Evolutionary conservation across 1,140 invertebrate species (phyloP).

Genomic region (Gerris buenoi): DNA sequence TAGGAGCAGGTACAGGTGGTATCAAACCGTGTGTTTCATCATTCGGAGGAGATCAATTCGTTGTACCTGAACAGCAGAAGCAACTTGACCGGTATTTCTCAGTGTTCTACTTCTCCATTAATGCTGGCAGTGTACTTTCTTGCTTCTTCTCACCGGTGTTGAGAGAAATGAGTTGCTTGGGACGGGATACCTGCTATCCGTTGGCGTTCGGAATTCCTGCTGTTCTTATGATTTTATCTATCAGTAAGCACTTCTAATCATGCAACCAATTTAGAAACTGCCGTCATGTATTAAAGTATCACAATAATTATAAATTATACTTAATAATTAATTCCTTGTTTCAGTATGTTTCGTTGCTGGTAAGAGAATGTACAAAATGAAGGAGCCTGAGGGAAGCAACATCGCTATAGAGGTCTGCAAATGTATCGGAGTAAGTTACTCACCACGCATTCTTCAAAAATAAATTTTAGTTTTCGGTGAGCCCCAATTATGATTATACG

Average conservation of each 20-base stretch:
- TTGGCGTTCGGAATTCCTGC: conserved; percentile 86
- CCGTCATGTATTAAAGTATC: too few species aligned
- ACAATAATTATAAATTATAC: neutral
- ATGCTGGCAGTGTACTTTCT: conserved; percentile 77
- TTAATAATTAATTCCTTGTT: conserved; percentile 25
- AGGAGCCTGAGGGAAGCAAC: conserved; percentile 69
- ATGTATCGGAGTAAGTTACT: conserved; percentile 69
- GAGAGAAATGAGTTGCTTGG: conserved; percentile 66
- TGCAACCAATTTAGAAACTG: too few species aligned
- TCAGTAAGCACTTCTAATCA: too few species aligned
- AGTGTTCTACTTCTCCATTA: conserved; percentile 86
- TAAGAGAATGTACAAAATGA: conserved; percentile 56
- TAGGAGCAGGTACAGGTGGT: conserved; percentile 82
- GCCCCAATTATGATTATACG: neutral
- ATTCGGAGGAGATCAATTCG: conserved; percentile 94
- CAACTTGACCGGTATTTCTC: conserved; percentile 78
- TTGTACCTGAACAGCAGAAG: conserved; percentile 54
- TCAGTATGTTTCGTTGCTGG: conserved; percentile 68
- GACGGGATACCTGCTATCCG: conserved; percentile 64
- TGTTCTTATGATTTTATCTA: conserved; percentile 63
- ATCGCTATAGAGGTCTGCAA: conserved; percentile 57
- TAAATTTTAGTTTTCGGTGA: too few species aligned
- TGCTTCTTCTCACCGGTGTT: conserved; percentile 79
- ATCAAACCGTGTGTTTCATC: conserved; percentile 96
- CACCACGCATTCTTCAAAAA: too few species aligned